A percentile compares a stretch with the other conserved stretches of the same genome.
Evolutionary conservation across 1,140 invertebrate species (phyloP).

Genomic region (Trialeurodes vaporariorum): DNA sequence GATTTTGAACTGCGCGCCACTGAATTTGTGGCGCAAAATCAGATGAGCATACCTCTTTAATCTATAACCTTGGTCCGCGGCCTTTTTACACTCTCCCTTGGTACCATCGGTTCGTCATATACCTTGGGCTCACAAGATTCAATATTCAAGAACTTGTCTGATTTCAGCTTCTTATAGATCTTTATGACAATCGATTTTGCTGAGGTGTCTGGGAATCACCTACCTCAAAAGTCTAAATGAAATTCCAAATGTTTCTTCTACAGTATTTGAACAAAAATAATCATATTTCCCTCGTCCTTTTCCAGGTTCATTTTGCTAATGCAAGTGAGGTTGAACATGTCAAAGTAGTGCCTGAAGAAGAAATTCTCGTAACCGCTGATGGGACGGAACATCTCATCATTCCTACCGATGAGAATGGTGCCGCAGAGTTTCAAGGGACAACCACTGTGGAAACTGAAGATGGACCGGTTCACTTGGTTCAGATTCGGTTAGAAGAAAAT

Average conservation of each 20-base stretch:
- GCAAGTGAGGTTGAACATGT: constrained; percentile 13
- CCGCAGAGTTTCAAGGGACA: constrained; percentile 19
- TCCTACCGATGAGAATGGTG: constrained; percentile 15
- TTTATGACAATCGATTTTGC: too few relatives aligned
- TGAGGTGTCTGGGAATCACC: too few relatives aligned
- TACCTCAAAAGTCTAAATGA: too few relatives aligned
- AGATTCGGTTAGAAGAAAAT: constrained; percentile 23
- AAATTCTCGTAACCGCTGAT: constrained; percentile 14
- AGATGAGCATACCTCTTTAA: too few relatives aligned
- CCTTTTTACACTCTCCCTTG: too few relatives aligned
- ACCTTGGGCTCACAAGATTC: too few relatives aligned
- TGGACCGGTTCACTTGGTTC: constrained; percentile 26
- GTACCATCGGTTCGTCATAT: too few relatives aligned
- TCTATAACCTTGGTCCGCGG: too few relatives aligned
- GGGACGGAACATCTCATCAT: constrained; percentile 15
- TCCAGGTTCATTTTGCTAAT: constrained; percentile 15
- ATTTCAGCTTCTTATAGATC: too few relatives aligned
- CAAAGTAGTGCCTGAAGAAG: constrained; percentile 13
- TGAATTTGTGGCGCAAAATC: too few relatives aligned
- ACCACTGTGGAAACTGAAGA: constrained; percentile 23
- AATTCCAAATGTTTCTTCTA: constrained; percentile 3
- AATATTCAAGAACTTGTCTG: too few relatives aligned
- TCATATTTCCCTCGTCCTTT: constrained; percentile 11
- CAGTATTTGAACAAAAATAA: constrained; percentile 8
- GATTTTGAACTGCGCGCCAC: too few relatives aligned